Base-by-base conservation (phyloP, 2,888 invertebrate species). In the Euproctis similis region DNA sequence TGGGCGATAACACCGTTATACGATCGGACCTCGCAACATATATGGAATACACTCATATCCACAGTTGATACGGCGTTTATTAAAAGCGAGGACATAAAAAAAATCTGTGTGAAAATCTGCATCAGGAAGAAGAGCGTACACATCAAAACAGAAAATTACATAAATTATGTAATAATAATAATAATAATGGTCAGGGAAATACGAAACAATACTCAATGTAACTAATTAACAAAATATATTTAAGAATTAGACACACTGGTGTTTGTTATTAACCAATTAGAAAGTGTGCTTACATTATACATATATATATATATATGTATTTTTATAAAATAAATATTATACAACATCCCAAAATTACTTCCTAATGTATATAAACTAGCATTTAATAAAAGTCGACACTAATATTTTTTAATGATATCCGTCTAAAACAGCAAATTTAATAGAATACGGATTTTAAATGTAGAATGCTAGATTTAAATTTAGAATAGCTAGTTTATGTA, bases 1-100 rank as follows among this genome's bases (percentile, higher is more conserved):
- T 27, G 36, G 57, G 51, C 47, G 54, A 61, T 51, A 55, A 33
- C 46, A 67, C 75, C 70, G 72, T 72, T 77, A 72, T 52, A 51
- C 42, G 32, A 46, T 38, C 57, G n/a, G 61, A 67, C 59, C 61
- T n/a, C n/a, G n/a, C n/a, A n/a, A n/a, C n/a, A n/a, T n/a, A n/a
- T n/a, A n/a, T n/a, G n/a, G n/a, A n/a, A n/a, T n/a, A n/a, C n/a
- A n/a, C n/a, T n/a, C n/a, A n/a, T n/a, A n/a, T n/a, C n/a, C n/a
- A n/a, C n/a, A n/a, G n/a, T n/a, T n/a, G n/a, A n/a, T n/a, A n/a
- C n/a, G n/a, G n/a, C n/a, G n/a, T n/a, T n/a, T n/a, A n/a, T n/a
- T n/a, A n/a, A n/a, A n/a, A n/a, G n/a, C n/a, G n/a, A n/a, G n/a
- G n/a, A n/a, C n/a, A n/a, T n/a, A n/a, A n/a, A n/a, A n/a, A n/a